Base-by-base conservation (phyloP, 2,888 invertebrate genomes). In the Lasioglossum morio region DNA sequence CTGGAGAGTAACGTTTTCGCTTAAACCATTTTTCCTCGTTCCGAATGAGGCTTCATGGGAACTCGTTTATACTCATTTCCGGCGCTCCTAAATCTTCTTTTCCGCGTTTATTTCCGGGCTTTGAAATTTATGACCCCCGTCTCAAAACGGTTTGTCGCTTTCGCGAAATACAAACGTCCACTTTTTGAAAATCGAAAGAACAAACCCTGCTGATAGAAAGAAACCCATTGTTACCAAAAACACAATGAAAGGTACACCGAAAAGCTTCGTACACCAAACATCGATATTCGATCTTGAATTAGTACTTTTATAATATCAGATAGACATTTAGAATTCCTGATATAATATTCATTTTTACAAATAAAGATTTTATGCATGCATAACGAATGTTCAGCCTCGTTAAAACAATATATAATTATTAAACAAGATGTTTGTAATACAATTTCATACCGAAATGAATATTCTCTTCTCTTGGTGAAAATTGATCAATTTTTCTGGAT, bases 31-130 rank as follows among this genome's bases (percentile, higher is more conserved):
- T 77, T 57, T 57, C 78, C 57, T 30, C 23, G 72, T 63, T 70
- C 53, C 48, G 57, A 81, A 81, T 30, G 63, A 79, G 72, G 79
- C 72, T 78, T 78, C 72, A 48, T 30, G 72, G 72, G n/a, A 63
- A 30, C 72, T 43, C 79, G 79, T 79, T 81, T 63, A 79, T 81
- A 72, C 81, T 79, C 77, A 46, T 81, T 77, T 70, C 70, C 57
- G 27, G 19, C 46, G 43, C 34, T 27, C 77, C 46, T 77, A 81
- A 60, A 77, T 81, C 77, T 60, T 53, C 53, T 43, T 40, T 34
- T 60, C 70, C 48, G 16, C 57, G 69, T 69, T 48, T 60, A 37
- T 76, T 76, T 48, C 48, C 66, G 27, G 40, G 5, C 16, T 34
- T 27, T 16, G 12, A 34, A 70, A 81, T 81, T 81, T 81, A 81